Evolutionary conservation across 2,797 vertebrate species (phyloP), one percentile per base, ranked within the genome.

Genomic region (Mastacembelus armatus): DNA sequence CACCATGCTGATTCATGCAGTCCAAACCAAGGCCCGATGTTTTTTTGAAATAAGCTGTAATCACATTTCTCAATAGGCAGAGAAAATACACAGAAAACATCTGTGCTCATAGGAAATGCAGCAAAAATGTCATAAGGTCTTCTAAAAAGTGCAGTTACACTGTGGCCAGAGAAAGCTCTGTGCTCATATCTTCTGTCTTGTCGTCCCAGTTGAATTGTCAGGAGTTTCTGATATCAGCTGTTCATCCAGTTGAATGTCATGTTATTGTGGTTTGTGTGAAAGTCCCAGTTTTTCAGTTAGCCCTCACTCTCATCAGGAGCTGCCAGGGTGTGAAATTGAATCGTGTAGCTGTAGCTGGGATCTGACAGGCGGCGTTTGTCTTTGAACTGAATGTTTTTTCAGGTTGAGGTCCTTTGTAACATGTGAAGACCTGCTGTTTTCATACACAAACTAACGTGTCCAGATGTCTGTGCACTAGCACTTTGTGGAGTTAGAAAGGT

Each of bases 401-500:
- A 65, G 74, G 45, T 66, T 80, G n/a, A n/a, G 67, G 57, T 48
- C 65, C 19, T 58, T 32, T 8, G 3, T 14, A 16, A 55, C 38
- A 40, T 40, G 35, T 30, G 60, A 68, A 49, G 24, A 47, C 62
- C n/a, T 54, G 18, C 39, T 49, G 74, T 84, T 69, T 61, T 81
- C 47, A 81, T 58, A 33, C 19, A 45, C 38, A 60, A 79, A 55
- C 42, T 51, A 85, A 89, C 68, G 78, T 82, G 81, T 88, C 59
- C 85, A 78, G 76, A 54, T 15, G 62, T 69, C 76, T 81, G 69
- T 60, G 48, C 65, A 64, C 68, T 78, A 59, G 75, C 75, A 75
- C 71, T 80, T 65, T 55, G 44, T 78, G 74, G 71, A 71, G 38
- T 70, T 75, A 58, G 55, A 1, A 12, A 52, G 38, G 29, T 77